These are phyloP conservation scores for Sycobia sp. DNA, from an alignment of 1,140 invertebrate species.

Conservation along the genomic window DNA sequence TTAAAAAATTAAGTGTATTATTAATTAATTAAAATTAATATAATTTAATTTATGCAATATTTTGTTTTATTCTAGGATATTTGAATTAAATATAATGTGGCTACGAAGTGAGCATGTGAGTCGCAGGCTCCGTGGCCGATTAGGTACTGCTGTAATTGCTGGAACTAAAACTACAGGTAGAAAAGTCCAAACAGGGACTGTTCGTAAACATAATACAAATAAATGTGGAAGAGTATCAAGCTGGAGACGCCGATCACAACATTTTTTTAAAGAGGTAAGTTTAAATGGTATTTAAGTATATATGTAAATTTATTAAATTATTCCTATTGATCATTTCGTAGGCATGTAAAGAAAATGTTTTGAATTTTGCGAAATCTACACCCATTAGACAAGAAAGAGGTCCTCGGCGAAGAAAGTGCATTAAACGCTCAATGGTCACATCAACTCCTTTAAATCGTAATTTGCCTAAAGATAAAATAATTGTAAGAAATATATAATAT, in stretches of 20 bases:
- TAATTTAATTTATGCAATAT: too few relatives aligned
- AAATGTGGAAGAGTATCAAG: conserved; percentile 54
- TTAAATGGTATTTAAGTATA: neutral
- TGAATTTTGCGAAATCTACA: conserved; percentile 57
- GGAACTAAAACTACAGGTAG: conserved; percentile 45
- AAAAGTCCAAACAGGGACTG: conserved; percentile 48
- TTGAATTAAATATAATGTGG: conserved; percentile 52
- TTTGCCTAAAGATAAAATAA: conserved; percentile 49
- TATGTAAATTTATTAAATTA: too few relatives aligned
- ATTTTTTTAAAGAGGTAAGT: conserved; percentile 58
- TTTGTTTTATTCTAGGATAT: conserved; percentile 37
- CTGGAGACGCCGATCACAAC: conserved; percentile 54
- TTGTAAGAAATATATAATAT: conserved; percentile 40
- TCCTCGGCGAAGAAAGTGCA: conserved; percentile 56
- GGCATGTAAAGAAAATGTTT: conserved; percentile 61
- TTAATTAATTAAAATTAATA: too few relatives aligned
- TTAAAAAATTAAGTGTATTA: too few relatives aligned
- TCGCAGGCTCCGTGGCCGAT: conserved; percentile 57
- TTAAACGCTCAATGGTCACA: conserved; percentile 58
- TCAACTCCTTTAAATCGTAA: conserved; percentile 55
- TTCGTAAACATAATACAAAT: conserved; percentile 53
- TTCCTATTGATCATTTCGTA: conserved; percentile 40
- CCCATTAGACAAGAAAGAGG: conserved; percentile 53
- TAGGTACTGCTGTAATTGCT: conserved; percentile 42
- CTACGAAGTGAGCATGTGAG: conserved; percentile 58